Base-by-base conservation (phyloP, 2,797 vertebrate genomes). In the Oryzias sinensis region DNA sequence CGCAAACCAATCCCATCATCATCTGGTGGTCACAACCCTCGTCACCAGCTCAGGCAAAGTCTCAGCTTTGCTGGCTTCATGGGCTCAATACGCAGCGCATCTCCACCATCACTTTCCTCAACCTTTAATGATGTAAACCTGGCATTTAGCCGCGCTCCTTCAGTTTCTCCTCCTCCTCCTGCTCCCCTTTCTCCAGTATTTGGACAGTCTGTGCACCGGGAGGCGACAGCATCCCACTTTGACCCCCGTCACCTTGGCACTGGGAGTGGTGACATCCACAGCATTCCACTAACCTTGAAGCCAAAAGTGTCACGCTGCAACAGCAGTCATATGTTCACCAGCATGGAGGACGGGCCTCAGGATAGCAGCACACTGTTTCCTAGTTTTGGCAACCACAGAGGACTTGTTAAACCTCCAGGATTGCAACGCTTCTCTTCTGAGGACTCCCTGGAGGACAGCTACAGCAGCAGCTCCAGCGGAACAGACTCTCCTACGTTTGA, bases 11-110 rank as follows among this genome's bases (percentile, higher is more conserved):
- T 42, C 11, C 16, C 53, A 16, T 7, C 56, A 2, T 2, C 56
- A 20, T 4, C 49, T 8, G 56, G 80, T 8, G 53, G 17, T 45
- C 73, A 81, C 51, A 83, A 89, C 37, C 90, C 86, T 0, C 92
- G 93, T 6, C 82, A 89, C 25, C 81, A 88, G 53, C 81, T 96
- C 1, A 93, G 93, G 16, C 95, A 96, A 69, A 95, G 94, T 40
- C 74, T 96, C 76, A 96, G 95, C 75, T 95, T 93, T 22, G 93
- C 92, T 0, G 95, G 95, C 4, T 91, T 95, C 72, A 76, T 93
- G 11, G 87, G 80, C 0, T 74, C 89, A 2, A 80, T 89, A 1
- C 91, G 93, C 56, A 82, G 89, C 16, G 89, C 91, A 0, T 90
- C 95, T 1, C 92, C 94, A 1, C 93, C 92, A 0, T 58, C 87